A percentile compares a stretch with the other conserved stretches of the same genome.
These are phyloP conservation scores for Ginglymostoma cirratum DNA, from an alignment of 2,113 vertebrate genomes.

Conservation along the genomic window DNA sequence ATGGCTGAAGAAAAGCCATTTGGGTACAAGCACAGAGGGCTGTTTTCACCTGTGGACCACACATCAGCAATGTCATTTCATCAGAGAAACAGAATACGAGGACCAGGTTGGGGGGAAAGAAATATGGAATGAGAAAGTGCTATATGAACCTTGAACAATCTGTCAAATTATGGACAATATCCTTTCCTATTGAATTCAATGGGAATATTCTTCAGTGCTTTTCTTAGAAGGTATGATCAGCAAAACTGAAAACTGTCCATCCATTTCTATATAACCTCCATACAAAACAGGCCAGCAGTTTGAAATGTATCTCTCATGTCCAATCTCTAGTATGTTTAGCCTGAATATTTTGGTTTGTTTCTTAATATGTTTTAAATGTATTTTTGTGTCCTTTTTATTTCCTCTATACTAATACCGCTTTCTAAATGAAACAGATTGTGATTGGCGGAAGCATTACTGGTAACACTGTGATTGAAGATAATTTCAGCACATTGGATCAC, in stretches of 20 bases:
- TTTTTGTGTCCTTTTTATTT: background rate
- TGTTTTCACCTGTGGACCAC: background rate
- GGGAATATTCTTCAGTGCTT: background rate
- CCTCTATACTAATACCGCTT: background rate
- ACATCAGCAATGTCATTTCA: background rate
- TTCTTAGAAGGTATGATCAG: background rate
- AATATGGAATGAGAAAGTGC: background rate
- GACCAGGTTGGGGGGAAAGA: background rate
- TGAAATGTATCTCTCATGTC: background rate
- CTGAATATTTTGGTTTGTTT: background rate
- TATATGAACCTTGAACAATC: background rate
- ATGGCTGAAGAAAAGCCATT: background rate
- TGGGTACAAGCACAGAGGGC: background rate
- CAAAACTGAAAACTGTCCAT: background rate
- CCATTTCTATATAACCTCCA: background rate
- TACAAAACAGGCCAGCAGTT: background rate
- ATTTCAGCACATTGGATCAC: conserved; percentile 78
- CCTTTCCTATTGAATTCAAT: background rate
- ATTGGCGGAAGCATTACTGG: conserved; percentile 93
- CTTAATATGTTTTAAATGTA: background rate
- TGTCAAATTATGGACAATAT: background rate
- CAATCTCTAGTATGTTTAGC: background rate
- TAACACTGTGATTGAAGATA: conserved; percentile 87
- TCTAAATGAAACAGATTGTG: conserved; percentile 67
- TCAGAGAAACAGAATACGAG: background rate